Percentiles rank a stretch among this genome's conserved stretches.
These are phyloP conservation scores for Epinotia bilunana DNA, from an alignment of 2,888 invertebrate species.

Conservation along the genomic window DNA sequence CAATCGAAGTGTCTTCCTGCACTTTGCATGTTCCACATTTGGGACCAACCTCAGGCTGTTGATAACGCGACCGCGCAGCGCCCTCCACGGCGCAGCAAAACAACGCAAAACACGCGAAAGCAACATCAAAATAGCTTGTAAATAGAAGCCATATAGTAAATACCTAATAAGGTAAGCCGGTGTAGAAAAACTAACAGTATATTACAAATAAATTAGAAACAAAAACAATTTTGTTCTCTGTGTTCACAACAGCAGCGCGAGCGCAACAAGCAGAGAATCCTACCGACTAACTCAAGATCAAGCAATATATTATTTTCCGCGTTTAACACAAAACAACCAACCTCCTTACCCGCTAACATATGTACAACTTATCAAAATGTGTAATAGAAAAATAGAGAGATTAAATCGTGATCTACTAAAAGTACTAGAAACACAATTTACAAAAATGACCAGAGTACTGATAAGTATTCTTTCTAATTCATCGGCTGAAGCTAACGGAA, in stretches of 20 bases:
- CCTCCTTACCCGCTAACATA: conserved; percentile 68
- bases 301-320: conserved; percentile 75
- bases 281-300: conserved; percentile 55
- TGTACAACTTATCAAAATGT: conserved; percentile 70
- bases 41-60: conserved; percentile 70
- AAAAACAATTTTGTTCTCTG: conserved; percentile 83
- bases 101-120: conserved; percentile 44
- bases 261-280: conserved; percentile 59
- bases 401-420: conserved; percentile 54
- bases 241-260: conserved; percentile 70
- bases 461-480: conserved; percentile 49
- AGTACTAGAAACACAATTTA: conserved; percentile 30
- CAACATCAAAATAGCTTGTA: conserved; percentile 52
- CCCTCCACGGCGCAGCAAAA: conserved; percentile 7
- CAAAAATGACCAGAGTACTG: conserved; percentile 36
- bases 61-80: conserved; percentile 50
- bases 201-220: conserved; percentile 84
- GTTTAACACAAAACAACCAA: conserved; percentile 76
- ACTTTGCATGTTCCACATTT: conserved; percentile 69
- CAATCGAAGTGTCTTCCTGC: conserved; percentile 46
- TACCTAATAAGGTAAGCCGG: conserved; percentile 49
- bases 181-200: conserved; percentile 73
- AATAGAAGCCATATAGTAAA: conserved; percentile 55
- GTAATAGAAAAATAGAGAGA: conserved; percentile 75
- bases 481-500: conserved; percentile 61